A percentile compares a stretch with the other conserved stretches of the same genome.
These are phyloP conservation scores for Pterocles gutturalis DNA, from an alignment of 2,113 vertebrate species.

Conservation along the genomic window DNA sequence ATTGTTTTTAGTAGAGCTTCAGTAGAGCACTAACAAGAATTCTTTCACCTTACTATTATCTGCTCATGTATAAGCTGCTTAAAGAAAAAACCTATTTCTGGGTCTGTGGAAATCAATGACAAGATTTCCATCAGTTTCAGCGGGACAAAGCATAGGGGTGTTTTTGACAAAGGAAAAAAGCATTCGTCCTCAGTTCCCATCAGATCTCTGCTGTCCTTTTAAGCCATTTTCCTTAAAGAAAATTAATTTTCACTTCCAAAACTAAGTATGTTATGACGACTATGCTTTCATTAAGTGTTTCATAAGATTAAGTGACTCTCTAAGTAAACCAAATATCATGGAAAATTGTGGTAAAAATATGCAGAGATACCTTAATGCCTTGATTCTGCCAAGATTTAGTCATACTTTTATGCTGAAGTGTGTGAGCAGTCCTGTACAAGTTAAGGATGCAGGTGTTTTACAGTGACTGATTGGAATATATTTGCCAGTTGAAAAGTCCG, in stretches of 20 bases:
- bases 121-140: background rate
- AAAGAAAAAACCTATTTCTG: background rate
- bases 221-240: background rate
- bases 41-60: background rate
- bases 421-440: background rate
- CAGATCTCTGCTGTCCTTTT: background rate
- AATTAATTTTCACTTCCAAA: background rate
- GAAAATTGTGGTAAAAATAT: background rate
- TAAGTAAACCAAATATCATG: background rate
- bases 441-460: background rate
- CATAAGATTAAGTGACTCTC: background rate
- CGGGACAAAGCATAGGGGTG: background rate
- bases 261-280: background rate
- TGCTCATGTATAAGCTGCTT: background rate
- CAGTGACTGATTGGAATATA: background rate
- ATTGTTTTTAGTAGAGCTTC: background rate
- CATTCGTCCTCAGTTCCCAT: background rate
- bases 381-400: background rate
- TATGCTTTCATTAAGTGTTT: background rate
- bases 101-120: background rate
- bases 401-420: background rate
- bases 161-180: background rate
- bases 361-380: background rate
- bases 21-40: background rate
- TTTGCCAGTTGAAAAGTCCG: background rate